phyloP scores from a whole-genome alignment of 2,113 vertebrate species.

The Macrotus californicus region DNA sequence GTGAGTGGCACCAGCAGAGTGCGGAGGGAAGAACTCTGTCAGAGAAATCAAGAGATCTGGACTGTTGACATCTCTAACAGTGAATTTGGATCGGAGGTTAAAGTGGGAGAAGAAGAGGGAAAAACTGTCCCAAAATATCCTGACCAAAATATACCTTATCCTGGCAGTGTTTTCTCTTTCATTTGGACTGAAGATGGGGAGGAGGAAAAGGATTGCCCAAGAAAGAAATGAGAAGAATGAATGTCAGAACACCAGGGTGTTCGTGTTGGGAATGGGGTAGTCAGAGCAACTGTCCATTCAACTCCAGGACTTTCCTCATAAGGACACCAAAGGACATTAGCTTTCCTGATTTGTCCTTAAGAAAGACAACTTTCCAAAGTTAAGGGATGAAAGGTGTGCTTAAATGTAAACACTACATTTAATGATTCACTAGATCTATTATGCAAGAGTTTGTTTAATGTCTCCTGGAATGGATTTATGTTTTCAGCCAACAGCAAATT shows the following conservation, averaged over 20 bases:
- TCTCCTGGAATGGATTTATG: neutral
- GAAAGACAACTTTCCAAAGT: conserved; percentile 7
- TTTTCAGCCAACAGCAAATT: conserved; percentile 11
- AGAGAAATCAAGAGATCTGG: neutral
- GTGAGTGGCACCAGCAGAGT: neutral
- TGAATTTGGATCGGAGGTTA: neutral
- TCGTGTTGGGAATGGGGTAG: neutral
- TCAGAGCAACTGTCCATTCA: neutral
- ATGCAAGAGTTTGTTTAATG: conserved; percentile 26
- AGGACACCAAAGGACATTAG: neutral
- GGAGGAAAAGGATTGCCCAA: neutral
- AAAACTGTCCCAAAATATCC: neutral
- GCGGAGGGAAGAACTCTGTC: neutral
- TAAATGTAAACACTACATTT: neutral
- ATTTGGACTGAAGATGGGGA: neutral
- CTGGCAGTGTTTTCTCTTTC: neutral
- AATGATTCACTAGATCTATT: conserved; percentile 14
- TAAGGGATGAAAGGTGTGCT: neutral
- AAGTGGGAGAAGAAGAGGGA: neutral
- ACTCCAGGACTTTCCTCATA: neutral
- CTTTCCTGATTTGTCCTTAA: neutral
- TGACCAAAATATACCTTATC: neutral
- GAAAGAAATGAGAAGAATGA: neutral
- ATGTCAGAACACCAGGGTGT: neutral
- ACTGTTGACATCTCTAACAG: neutral